Percentiles rank a stretch among this genome's conserved stretches.
phyloP scores from a whole-genome alignment of 53 echinoderm and acorn worm species.

The Echinarachnius parma region DNA sequence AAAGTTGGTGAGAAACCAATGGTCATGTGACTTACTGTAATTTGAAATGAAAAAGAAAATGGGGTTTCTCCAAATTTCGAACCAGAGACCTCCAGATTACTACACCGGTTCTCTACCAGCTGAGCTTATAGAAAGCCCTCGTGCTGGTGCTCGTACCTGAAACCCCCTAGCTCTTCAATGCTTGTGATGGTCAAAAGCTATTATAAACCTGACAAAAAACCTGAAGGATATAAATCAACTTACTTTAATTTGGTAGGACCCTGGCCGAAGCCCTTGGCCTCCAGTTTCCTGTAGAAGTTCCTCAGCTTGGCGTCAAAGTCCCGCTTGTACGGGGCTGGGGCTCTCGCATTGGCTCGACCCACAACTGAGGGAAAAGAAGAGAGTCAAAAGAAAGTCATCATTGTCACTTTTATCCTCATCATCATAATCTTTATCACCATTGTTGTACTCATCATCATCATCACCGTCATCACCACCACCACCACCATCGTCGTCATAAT shows the following conservation, averaged over 20 bases:
- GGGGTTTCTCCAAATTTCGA: no score
- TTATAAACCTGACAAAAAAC: no score
- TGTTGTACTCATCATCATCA: background rate
- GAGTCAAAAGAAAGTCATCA: background rate
- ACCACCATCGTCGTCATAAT: background rate
- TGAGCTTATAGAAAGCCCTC: no score
- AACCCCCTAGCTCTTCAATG: no score
- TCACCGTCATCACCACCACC: background rate
- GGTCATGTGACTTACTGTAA: no score
- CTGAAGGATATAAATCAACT: conserved; percentile 15
- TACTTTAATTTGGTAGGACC: conserved; percentile 98
- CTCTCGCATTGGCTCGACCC: conserved; percentile 83
- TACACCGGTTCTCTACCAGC: no score
- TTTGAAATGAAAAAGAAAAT: no score
- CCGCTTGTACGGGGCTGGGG: conserved; percentile 91
- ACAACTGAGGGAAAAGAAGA: conserved; percentile 62
- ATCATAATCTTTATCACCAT: background rate
- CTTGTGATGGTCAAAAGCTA: no score
- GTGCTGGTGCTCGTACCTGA: no score
- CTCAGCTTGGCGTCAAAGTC: conserved; percentile 98
- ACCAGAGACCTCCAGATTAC: no score
- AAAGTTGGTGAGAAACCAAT: no score
- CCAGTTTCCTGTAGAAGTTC: conserved; percentile 88
- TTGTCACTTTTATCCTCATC: background rate
- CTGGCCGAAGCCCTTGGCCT: conserved; percentile 91